Base-by-base conservation (phyloP, 2,113 vertebrate species). In the Siphamia tubifer region DNA sequence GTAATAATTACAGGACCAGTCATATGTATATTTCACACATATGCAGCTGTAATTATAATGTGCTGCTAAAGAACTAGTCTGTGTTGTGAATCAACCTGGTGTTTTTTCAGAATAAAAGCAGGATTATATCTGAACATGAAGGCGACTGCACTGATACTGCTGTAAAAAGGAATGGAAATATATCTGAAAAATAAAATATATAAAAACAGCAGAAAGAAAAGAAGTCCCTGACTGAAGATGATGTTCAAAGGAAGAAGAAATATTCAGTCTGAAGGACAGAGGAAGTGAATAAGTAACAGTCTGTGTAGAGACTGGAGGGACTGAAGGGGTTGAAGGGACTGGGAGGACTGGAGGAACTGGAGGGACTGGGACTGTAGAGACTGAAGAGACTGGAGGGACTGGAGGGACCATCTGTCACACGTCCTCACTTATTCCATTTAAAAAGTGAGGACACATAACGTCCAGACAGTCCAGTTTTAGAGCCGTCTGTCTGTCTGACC, bases 201-300 rank as follows among this genome's bases (percentile, higher is more conserved):
- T 42, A n/a, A n/a, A n/a, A n/a, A n/a, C n/a, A n/a, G n/a, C 20
- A 64, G 21, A 57, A 5, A 19, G 4, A 55, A 19, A 4, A 55
- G 52, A 44, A 15, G 15, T 17, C 44, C 7, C 4, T 61, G 52
- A 67, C 15, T 77, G 45, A 61, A 52, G 52, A 81, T 42, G 61
- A 39, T 0, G 6, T 40, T 53, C 12, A 76, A 89, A 42, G n/a
- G 44, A 66, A 13, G 27, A 51, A 45, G 3, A 32, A 40, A 62
- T 8, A 52, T 47, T 42, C 5, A 21, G 11, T 43, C 39, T 70
- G 73, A 82, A 85, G 74, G 79, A 75, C 54, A 38, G 62, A 30
- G 16, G 53, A 62, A 68, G 42, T 64, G 31, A 82, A 75, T 70
- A 81, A 81, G 81, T 30, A 52, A 30, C 68, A 28, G 38, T n/a